Conservation (phyloP, 2,797 vertebrate genomes). For the Nannoperca australis region DNA sequence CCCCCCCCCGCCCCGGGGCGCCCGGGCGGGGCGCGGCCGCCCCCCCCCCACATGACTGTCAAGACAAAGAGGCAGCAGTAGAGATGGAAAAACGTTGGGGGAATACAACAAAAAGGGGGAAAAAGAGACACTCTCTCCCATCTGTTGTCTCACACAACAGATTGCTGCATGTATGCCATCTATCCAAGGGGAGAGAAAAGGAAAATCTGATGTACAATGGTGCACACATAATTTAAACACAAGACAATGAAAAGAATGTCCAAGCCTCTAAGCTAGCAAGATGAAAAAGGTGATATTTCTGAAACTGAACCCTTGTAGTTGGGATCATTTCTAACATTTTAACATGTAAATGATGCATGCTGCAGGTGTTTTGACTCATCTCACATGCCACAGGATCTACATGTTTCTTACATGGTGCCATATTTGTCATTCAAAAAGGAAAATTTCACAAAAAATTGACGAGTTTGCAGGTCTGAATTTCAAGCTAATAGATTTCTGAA, state of each 20-base stretch:
- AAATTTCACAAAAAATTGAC: slow-evolving; percentile 1
- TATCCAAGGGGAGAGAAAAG: not conserved
- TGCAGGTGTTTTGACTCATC: not conserved
- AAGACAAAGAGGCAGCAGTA: not conserved
- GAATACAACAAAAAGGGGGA: slow-evolving; percentile 8
- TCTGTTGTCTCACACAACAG: not conserved
- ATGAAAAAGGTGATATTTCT: not conserved
- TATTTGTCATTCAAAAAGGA: slow-evolving; percentile 1
- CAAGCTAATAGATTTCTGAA: slow-evolving; percentile 6
- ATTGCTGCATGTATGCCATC: not conserved
- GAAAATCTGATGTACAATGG: not conserved
- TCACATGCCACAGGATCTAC: not conserved
- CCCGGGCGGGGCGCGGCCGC: too few species aligned
- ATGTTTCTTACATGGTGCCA: not conserved
- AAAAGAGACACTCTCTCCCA: not conserved
- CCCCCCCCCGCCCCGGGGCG: too few species aligned
- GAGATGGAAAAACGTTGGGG: not conserved
- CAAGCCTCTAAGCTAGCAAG: not conserved
- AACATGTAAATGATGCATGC: not conserved
- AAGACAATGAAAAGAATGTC: not conserved
- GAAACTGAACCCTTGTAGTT: too few species aligned
- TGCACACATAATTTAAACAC: not conserved
- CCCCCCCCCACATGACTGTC: too few species aligned
- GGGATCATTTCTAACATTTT: not conserved
- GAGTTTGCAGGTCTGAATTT: slow-evolving; percentile 8